These are phyloP conservation scores for Drosophila pseudotakahashii DNA, from an alignment of 2,888 invertebrate genomes.

Conservation along the genomic window DNA sequence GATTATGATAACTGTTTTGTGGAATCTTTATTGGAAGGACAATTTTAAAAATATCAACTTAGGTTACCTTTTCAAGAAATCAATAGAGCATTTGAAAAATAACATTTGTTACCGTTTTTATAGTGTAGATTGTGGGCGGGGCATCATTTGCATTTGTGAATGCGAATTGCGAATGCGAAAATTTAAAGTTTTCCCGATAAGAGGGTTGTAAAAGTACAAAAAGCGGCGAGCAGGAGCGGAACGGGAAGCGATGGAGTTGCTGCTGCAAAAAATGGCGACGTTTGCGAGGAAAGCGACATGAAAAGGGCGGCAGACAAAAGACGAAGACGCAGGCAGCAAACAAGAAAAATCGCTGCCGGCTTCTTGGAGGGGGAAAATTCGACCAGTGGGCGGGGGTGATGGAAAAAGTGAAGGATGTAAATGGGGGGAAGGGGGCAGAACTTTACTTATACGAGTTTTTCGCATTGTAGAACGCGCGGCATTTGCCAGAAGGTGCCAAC, in stretches of 20 bases:
- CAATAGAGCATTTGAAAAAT: background rate
- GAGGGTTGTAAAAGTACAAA: conserved; percentile 72
- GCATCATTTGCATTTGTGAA: conserved; percentile 74
- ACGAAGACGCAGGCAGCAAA: conserved; percentile 56
- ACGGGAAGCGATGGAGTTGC: conserved; percentile 29
- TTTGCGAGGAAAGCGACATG: conserved; percentile 62
- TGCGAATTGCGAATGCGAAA: conserved; percentile 77
- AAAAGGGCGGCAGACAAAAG: conserved; percentile 78
- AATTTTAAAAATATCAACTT: too few species aligned
- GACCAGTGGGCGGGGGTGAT: conserved; percentile 27
- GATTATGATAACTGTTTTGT: too few species aligned
- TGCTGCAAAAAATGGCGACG: conserved; percentile 69
- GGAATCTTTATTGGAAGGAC: too few species aligned
- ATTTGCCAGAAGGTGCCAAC: conserved; percentile 78
- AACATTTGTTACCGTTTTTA: conserved; percentile 5
- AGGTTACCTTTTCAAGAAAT: background rate
- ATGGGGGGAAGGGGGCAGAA: conserved; percentile 21
- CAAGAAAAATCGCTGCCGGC: conserved; percentile 76
- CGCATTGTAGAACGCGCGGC: conserved; percentile 70
- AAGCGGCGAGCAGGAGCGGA: conserved; percentile 25
- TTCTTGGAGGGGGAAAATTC: conserved; percentile 16
- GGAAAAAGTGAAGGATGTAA: conserved; percentile 18
- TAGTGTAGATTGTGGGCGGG: conserved; percentile 37
- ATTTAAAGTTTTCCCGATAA: conserved; percentile 76
- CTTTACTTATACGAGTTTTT: conserved; percentile 72